Percentiles rank a stretch among this genome's conserved stretches.
Conservation (phyloP, 2,113 vertebrate species). For the Antennarius striatus region DNA sequence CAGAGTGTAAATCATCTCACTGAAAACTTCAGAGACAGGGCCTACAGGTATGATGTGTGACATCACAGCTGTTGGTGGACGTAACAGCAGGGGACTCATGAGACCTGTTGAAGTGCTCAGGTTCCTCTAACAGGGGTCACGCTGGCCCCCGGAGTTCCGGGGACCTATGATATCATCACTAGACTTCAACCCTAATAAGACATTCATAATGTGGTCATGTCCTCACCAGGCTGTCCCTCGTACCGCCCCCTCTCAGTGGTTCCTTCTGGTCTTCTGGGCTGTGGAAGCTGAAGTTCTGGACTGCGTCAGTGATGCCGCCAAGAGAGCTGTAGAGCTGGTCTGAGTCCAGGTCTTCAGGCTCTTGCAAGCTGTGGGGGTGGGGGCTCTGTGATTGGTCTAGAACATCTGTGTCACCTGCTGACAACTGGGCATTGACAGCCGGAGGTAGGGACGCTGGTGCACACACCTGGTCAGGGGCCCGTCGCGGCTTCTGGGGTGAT, state of each 20-base stretch:
- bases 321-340: slow-evolving; percentile 99
- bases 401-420: no score
- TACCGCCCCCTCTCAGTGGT: slow-evolving; percentile 90
- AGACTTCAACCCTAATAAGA: no score
- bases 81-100: no score
- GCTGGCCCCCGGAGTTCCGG: no score
- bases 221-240: slow-evolving; percentile 92
- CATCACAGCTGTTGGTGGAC: no score
- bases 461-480: slow-evolving; percentile 58
- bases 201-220: no score
- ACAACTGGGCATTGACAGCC: slow-evolving; percentile 78
- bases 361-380: background rate
- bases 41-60: no score
- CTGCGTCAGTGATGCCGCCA: slow-evolving; percentile 96
- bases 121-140: no score
- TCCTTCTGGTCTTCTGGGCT: slow-evolving; percentile 98
- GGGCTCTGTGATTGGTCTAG: slow-evolving; percentile 57
- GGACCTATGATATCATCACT: no score
- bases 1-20: no score
- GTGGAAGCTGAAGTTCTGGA: slow-evolving; percentile 97
- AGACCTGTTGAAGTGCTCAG: no score
- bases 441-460: slow-evolving; percentile 92
- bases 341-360: slow-evolving; percentile 92
- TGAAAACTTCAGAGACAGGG: no score
- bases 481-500: slow-evolving; percentile 80